Conservation (phyloP, 2,113 vertebrate species). For the Pomatostomus ruficeps region DNA sequence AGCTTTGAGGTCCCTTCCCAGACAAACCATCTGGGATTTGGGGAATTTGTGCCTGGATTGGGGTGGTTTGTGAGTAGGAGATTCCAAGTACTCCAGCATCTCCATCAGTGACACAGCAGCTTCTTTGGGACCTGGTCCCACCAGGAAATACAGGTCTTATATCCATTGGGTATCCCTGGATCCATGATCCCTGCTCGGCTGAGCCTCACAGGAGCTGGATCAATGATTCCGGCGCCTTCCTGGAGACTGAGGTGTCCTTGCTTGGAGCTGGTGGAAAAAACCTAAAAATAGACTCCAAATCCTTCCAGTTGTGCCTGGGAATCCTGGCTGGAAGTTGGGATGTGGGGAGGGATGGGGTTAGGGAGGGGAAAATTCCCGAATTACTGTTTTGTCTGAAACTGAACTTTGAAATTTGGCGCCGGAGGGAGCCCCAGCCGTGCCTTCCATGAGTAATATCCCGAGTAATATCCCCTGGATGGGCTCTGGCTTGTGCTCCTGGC, state of each 20-base stretch:
- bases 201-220: not conserved
- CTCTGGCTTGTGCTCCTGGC: accelerated
- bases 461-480: no score
- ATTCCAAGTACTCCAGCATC: not conserved
- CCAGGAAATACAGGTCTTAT: accelerated
- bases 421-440: not conserved
- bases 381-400: not conserved
- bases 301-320: not conserved
- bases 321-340: not conserved
- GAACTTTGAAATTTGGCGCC: conserved; percentile 25
- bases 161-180: not conserved
- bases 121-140: not conserved
- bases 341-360: not conserved
- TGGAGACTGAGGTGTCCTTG: not conserved
- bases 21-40: not conserved
- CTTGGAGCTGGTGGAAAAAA: not conserved
- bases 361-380: not conserved
- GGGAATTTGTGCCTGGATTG: not conserved
- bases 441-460: not conserved
- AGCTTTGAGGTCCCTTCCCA: not conserved
- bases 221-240: accelerated
- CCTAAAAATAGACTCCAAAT: not conserved
- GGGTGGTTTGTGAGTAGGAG: not conserved
- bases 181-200: not conserved
- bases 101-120: not conserved